Evolutionary conservation across 2,113 vertebrate genomes (phyloP), one percentile per base, ranked within the genome.

Genomic region (Amphiprion percula): DNA sequence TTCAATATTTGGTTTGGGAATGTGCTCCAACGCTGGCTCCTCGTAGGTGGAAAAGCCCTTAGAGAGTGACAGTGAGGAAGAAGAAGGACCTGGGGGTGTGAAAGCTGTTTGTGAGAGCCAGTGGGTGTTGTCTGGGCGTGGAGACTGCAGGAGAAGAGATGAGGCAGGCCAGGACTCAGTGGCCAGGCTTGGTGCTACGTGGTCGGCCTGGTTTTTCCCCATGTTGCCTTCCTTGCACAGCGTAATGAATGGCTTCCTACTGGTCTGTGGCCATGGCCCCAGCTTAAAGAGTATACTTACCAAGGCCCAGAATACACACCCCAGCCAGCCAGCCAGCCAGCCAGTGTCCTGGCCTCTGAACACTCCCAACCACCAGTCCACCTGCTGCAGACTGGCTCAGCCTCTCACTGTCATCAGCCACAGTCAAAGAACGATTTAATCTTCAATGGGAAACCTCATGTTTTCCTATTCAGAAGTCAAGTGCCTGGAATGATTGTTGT

Each of bases 241-340:
- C 68, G 77, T 94, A 95, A 95, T 95, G 92, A 94, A 93, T 95
- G 91, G 94, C 94, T 94, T 95, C 94, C 95, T 93, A 88, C 87
- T 91, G 91, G 93, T 92, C 86, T 94, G 92, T 91, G 92, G 92
- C 91, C 80, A 63, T 84, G 91, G 91, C 87, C 90, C 83, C 77
- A 87, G 72, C 91, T 89, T 93, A 93, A 93, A 95, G 86, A 92
- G 92, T 91, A 93, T 94, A 92, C 93, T 95, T 95, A 93, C 91
- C 84, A 83, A 77, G 85, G 91, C 89, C 80, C 91, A 87, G 87
- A 92, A 90, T 93, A 93, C 85, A 87, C 91, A 89, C 75, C 82
- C 56, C 80, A 80, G 72, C 69, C 74, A 74, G 72, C 53, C 81
- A 79, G 77, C 60, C 77, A 70, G 83, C 55, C 86, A 74, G 78